Percentiles rank a stretch among this genome's conserved stretches.
phyloP scores from a whole-genome alignment of 2,113 vertebrate genomes.

The Ivindomyrus marchei region DNA sequence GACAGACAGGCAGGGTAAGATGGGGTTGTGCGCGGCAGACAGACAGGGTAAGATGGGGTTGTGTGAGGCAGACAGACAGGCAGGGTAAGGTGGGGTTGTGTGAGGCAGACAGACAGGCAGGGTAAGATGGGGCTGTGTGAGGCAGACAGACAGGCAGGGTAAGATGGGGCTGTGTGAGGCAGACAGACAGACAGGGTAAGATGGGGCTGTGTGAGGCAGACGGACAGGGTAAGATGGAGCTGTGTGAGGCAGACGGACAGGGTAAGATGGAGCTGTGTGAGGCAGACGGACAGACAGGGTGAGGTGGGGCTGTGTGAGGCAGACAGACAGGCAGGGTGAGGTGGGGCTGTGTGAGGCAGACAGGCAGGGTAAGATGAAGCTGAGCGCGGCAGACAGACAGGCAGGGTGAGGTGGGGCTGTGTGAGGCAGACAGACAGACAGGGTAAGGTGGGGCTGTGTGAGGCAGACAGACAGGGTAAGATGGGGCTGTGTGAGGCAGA shows the following conservation, averaged over 20 bases:
- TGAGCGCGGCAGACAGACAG: background rate
- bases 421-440: background rate
- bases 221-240: background rate
- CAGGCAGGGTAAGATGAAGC: background rate
- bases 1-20: background rate
- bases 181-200: conserved; percentile 1
- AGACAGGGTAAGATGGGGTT: background rate
- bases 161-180: background rate
- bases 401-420: background rate
- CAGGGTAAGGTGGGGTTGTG: background rate
- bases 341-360: background rate
- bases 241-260: background rate
- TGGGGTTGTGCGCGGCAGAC: fast-evolving
- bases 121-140: background rate
- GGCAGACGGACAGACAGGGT: conserved; percentile 1
- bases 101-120: background rate
- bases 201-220: background rate
- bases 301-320: background rate
- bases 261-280: background rate
- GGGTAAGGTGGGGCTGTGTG: background rate
- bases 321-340: background rate
- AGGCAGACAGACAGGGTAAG: background rate
- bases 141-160: background rate
- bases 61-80: background rate
- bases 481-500: fast-evolving